phyloP scores from a whole-genome alignment of 2,113 vertebrate species.

The Saguinus midas region DNA sequence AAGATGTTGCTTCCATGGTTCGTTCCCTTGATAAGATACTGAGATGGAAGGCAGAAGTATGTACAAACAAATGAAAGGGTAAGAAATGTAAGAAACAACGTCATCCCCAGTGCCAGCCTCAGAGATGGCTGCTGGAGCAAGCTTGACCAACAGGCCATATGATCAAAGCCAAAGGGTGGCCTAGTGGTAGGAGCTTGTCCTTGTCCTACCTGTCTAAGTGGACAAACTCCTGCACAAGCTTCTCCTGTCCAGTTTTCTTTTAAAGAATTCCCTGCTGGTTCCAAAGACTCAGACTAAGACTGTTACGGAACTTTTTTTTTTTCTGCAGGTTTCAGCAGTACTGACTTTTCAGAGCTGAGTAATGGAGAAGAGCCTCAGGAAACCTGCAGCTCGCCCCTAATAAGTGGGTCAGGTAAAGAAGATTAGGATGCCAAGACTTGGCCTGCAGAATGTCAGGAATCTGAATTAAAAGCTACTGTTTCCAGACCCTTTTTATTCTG shows the following conservation, averaged over 20 bases:
- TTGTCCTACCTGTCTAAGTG: too few species aligned
- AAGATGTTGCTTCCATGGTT: neutral
- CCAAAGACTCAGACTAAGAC: neutral
- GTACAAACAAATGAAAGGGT: neutral
- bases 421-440: conserved; percentile 53
- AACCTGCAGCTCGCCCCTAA: neutral
- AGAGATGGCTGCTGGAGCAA: neutral
- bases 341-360: neutral
- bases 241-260: neutral
- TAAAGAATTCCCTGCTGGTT: neutral
- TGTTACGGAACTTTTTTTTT: neutral
- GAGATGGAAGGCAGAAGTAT: neutral
- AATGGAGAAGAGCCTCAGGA: neutral
- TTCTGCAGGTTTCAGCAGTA: neutral
- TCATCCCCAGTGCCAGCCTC: neutral
- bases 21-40: neutral
- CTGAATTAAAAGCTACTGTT: conserved; percentile 24
- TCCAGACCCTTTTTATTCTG: conserved; percentile 39
- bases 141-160: neutral
- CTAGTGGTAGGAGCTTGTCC: neutral
- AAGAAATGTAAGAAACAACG: neutral
- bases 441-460: conserved; percentile 37
- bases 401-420: conserved; percentile 64
- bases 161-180: neutral
- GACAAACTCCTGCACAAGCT: neutral